Percentiles rank a stretch among this genome's conserved stretches.
These are phyloP conservation scores for Ormyrus labotus DNA, from an alignment of 2,888 invertebrate genomes.

Conservation along the genomic window DNA sequence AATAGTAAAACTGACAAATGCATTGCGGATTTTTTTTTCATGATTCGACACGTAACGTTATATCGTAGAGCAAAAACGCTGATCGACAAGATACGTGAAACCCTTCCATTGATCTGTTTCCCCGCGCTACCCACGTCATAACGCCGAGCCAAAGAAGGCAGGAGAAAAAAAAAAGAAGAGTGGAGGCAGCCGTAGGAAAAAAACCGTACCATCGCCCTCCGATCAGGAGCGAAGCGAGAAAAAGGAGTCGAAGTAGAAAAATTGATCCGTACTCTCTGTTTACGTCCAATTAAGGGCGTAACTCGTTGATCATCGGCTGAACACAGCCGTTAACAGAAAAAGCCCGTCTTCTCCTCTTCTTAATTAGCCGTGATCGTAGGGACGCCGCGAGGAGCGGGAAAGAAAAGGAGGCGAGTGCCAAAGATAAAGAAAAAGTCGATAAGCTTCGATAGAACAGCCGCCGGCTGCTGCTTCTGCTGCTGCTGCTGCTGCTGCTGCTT, in stretches of 20 bases:
- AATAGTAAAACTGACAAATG: too few species aligned
- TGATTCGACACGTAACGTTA: neutral
- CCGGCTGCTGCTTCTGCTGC: neutral
- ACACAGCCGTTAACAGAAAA: slow-evolving; percentile 1
- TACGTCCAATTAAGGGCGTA: slow-evolving; percentile 46
- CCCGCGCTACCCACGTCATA: slow-evolving; percentile 4
- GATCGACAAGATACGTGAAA: slow-evolving; percentile 38
- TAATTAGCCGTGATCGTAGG: slow-evolving; percentile 40
- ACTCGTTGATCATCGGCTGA: slow-evolving; percentile 28
- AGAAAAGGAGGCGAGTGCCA: slow-evolving; percentile 16
- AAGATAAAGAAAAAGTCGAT: slow-evolving; percentile 46
- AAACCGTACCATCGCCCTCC: too few species aligned
- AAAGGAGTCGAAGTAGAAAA: slow-evolving; percentile 7
- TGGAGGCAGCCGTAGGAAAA: neutral
- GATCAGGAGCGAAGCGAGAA: neutral
- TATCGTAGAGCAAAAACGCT: neutral
- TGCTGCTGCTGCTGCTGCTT: neutral
- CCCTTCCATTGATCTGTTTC: slow-evolving; percentile 8
- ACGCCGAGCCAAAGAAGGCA: neutral
- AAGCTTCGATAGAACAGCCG: slow-evolving; percentile 32
- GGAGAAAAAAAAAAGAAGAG: neutral
- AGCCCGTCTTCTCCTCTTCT: slow-evolving; percentile 6
- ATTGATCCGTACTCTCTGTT: slow-evolving; percentile 44
- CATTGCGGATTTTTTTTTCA: neutral
- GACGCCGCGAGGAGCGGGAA: neutral